These are phyloP conservation scores for Oscheius sp. DNA, from an alignment of 1,140 invertebrate species.

Conservation along the genomic window DNA sequence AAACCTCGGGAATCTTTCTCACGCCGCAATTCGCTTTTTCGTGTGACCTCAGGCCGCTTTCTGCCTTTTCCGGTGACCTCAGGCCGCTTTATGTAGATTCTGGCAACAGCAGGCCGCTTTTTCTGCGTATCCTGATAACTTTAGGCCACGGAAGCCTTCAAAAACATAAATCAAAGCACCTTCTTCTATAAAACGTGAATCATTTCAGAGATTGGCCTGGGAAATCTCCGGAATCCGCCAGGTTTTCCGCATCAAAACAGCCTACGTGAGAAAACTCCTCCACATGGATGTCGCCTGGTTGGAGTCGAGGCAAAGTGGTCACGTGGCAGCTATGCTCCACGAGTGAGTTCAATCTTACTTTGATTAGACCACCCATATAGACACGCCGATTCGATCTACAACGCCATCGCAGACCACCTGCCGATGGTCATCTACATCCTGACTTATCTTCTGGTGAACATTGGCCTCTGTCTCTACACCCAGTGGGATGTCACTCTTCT, in stretches of 20 bases:
- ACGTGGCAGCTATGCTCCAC: constrained; percentile 55
- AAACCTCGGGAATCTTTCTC: constrained; percentile 10
- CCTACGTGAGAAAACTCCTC: constrained; percentile 53
- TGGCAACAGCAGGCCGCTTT: not conserved
- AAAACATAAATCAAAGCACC: constrained; percentile 9
- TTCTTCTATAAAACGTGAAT: no score
- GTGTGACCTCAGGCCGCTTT: no score
- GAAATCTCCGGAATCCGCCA: constrained; percentile 55
- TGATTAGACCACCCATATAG: constrained; percentile 31
- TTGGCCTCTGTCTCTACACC: constrained; percentile 56
- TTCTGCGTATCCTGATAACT: no score
- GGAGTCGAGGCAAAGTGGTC: constrained; percentile 54
- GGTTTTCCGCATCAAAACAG: constrained; percentile 57
- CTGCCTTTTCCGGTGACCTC: no score
- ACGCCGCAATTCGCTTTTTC: not conserved
- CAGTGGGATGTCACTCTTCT: constrained; percentile 59
- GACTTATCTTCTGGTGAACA: constrained; percentile 40
- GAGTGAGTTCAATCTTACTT: constrained; percentile 44
- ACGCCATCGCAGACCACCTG: constrained; percentile 57
- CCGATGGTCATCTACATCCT: constrained; percentile 57
- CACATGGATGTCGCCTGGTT: constrained; percentile 59
- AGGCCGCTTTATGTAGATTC: no score
- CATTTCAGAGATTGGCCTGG: constrained; percentile 52
- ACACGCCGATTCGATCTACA: constrained; percentile 57
- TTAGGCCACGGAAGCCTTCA: no score